These are phyloP conservation scores for Myiozetetes cayanensis DNA, from an alignment of 2,113 vertebrate species.

Conservation along the genomic window DNA sequence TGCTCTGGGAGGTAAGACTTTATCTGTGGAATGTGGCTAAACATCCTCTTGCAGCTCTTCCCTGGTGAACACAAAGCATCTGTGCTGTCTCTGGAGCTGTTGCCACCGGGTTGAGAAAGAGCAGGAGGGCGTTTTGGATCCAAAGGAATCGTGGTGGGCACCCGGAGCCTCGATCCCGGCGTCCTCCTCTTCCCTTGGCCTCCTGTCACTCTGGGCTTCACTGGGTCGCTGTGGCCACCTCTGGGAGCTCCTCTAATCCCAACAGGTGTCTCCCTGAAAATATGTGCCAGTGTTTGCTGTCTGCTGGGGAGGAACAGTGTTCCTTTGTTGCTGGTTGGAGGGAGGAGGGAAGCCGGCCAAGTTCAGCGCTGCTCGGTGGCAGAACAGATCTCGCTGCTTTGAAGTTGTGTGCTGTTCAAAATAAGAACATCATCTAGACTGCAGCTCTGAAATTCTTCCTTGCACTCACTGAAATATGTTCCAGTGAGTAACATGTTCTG, in stretches of 20 bases:
- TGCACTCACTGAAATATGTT: neutral
- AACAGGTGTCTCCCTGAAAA: constrained; percentile 31
- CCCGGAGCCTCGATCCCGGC: fast-evolving
- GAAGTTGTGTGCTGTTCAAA: neutral
- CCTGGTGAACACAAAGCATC: neutral
- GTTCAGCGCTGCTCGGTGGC: neutral
- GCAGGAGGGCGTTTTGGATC: neutral
- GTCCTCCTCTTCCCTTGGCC: neutral
- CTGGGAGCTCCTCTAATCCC: neutral
- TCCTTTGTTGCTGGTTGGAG: constrained; percentile 3
- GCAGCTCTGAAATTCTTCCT: neutral
- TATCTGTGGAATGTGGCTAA: neutral
- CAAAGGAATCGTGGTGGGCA: fast-evolving
- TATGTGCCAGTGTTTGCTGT: neutral
- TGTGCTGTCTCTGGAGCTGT: fast-evolving
- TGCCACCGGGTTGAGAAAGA: fast-evolving
- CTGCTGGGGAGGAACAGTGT: constrained; percentile 20
- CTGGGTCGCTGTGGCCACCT: neutral
- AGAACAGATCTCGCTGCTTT: neutral
- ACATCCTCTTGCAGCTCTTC: neutral
- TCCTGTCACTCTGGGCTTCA: fast-evolving
- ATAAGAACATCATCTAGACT: neutral
- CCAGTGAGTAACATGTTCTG: neutral
- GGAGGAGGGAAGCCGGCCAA: constrained; percentile 13
- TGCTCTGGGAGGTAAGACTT: neutral